phyloP scores from a whole-genome alignment of 2,113 vertebrate genomes.

The Cnemophilus loriae region DNA sequence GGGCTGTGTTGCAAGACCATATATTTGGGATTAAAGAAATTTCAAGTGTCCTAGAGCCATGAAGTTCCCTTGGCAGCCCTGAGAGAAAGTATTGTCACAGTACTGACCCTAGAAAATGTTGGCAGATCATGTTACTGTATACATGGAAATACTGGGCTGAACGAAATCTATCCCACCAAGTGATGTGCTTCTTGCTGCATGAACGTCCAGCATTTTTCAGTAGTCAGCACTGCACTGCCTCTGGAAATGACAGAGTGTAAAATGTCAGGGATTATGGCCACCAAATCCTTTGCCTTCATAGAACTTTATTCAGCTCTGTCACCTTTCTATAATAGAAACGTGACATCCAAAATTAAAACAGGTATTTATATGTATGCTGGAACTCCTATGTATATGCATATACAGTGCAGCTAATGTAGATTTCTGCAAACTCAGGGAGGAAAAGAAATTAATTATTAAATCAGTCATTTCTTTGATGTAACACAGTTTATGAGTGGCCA shows the following conservation, averaged over 20 bases:
- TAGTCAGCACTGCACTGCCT: slow-evolving; percentile 1
- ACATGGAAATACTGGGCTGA: neutral
- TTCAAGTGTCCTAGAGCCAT: neutral
- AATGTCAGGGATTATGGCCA: slow-evolving; percentile 29
- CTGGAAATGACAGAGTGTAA: slow-evolving; percentile 30
- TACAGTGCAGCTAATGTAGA: neutral
- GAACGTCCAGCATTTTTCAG: neutral
- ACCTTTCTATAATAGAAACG: neutral
- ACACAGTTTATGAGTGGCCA: neutral
- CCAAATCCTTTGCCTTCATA: neutral
- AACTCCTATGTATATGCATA: neutral
- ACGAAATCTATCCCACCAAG: slow-evolving; percentile 49
- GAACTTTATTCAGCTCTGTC: slow-evolving; percentile 18
- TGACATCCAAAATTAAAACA: slow-evolving; percentile 18
- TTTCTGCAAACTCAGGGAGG: neutral
- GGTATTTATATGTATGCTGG: neutral
- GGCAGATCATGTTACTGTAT: slow-evolving; percentile 12
- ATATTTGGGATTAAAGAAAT: neutral
- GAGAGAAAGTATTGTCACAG: neutral
- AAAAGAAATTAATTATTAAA: slow-evolving; percentile 5
- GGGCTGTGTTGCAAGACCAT: neutral
- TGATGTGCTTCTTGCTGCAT: neutral
- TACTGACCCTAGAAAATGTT: neutral
- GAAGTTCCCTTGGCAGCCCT: neutral
- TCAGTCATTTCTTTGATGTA: neutral